Evolutionary conservation across 2,113 vertebrate genomes (phyloP).

Genomic region (Crotalus horridus): DNA sequence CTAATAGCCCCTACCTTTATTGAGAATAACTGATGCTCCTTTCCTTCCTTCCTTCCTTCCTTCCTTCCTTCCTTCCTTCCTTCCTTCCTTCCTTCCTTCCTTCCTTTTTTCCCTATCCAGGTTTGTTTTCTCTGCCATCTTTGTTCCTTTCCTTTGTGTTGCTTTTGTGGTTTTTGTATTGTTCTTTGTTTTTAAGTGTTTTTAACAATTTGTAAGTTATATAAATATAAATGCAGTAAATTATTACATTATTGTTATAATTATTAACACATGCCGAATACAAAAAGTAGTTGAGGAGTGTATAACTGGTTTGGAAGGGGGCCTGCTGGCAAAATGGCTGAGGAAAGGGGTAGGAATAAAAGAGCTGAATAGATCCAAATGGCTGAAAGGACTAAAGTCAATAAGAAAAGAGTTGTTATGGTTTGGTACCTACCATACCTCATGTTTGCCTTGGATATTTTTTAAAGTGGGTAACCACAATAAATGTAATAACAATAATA

Average conservation of each 20-base stretch:
- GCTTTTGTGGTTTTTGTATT: not conserved
- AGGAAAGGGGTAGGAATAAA: not conserved
- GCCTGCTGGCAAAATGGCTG: not conserved
- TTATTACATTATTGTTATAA: not conserved
- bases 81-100: not conserved
- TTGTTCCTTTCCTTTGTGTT: not conserved
- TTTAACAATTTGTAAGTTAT: not conserved
- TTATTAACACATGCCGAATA: not conserved
- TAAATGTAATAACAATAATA: not conserved
- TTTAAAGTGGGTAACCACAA: not conserved
- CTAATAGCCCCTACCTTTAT: not conserved
- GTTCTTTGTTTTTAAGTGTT: not conserved
- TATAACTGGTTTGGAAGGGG: not conserved
- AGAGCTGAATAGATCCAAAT: too few relatives aligned
- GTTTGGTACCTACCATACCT: not conserved
- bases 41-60: not conserved
- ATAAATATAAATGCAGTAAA: not conserved
- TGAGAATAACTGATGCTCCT: not conserved
- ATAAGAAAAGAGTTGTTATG: not conserved
- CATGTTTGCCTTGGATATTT: not conserved
- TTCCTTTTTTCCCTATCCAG: not conserved
- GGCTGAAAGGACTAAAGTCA: not conserved
- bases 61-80: not conserved
- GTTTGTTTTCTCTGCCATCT: not conserved
- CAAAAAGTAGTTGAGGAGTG: not conserved